Conservation (phyloP, 2,888 invertebrate species). For the Antitype chi region DNA sequence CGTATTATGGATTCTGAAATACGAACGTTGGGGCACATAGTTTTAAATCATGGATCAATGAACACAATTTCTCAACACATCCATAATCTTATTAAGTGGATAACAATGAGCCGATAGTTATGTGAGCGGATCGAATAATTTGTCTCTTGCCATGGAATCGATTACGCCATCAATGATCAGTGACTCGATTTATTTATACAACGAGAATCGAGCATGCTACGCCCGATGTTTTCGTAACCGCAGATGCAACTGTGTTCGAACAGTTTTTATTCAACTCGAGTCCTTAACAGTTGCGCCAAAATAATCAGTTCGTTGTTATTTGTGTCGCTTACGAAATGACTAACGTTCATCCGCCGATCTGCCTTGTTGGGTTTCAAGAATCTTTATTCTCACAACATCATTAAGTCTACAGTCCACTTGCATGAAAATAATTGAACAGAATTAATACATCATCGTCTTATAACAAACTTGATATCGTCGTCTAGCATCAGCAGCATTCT, state of each 20-base stretch:
- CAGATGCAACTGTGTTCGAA: conserved; percentile 74
- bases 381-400: conserved; percentile 19
- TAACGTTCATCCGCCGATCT: conserved; percentile 39
- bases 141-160: conserved; percentile 62
- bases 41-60: conserved; percentile 49
- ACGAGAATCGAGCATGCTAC: conserved; percentile 75
- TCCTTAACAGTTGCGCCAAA: conserved; percentile 72
- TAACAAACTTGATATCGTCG: not conserved
- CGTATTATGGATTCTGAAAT: conserved; percentile 54
- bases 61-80: conserved; percentile 67
- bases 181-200: conserved; percentile 72
- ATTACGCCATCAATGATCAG: conserved; percentile 66
- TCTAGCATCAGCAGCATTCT: not conserved
- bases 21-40: conserved; percentile 32
- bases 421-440: not conserved
- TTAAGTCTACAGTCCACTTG: not conserved
- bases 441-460: not conserved
- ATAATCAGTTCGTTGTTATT: conserved; percentile 66
- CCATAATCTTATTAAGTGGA: conserved; percentile 66
- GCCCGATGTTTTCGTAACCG: conserved; percentile 74
- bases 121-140: conserved; percentile 76
- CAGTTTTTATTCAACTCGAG: conserved; percentile 77
- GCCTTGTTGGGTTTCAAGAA: conserved; percentile 37
- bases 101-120: conserved; percentile 70
- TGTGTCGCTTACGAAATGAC: conserved; percentile 67